A percentile compares a stretch with the other conserved stretches of the same genome.
These are phyloP conservation scores for Xyrauchen texanus DNA, from an alignment of 2,113 vertebrate genomes.

Conservation along the genomic window DNA sequence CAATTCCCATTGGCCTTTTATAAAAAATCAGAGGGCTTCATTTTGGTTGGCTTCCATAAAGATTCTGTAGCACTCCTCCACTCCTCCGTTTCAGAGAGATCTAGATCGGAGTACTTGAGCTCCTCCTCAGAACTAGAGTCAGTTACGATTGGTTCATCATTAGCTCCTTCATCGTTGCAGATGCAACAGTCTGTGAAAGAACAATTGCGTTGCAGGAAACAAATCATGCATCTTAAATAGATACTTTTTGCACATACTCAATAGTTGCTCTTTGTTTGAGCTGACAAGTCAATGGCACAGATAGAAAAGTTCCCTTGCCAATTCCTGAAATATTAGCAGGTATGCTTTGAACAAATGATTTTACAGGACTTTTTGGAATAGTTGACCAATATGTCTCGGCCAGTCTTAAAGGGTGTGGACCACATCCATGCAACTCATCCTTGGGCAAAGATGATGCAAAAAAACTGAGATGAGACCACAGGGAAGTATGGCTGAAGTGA, in stretches of 20 bases:
- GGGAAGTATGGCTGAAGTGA: slow-evolving; percentile 15
- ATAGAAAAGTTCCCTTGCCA: not conserved
- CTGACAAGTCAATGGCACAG: not conserved
- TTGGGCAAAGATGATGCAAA: slow-evolving; percentile 7
- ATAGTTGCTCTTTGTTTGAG: not conserved
- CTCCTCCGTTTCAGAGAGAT: slow-evolving; percentile 74
- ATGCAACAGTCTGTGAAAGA: slow-evolving; percentile 15
- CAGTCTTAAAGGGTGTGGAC: not conserved
- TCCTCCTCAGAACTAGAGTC: slow-evolving; percentile 66
- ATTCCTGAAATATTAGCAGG: slow-evolving; percentile 16
- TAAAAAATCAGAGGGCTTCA: too few relatives aligned
- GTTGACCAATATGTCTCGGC: slow-evolving; percentile 18
- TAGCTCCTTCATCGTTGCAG: not conserved
- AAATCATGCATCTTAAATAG: not conserved
- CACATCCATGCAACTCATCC: not conserved
- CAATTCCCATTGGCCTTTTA: too few relatives aligned
- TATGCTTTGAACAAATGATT: too few relatives aligned
- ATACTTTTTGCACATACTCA: not conserved
- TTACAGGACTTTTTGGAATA: not conserved
- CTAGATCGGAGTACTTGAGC: slow-evolving; percentile 65
- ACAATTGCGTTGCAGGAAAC: too few relatives aligned
- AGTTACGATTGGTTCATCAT: slow-evolving; percentile 31
- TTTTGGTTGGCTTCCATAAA: slow-evolving; percentile 74
- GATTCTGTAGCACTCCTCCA: slow-evolving; percentile 79
- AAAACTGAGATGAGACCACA: slow-evolving; percentile 2